Percentiles rank a stretch among this genome's conserved stretches.
Evolutionary conservation across 2,888 invertebrate species (phyloP).

Genomic region (Volucella bombylans): DNA sequence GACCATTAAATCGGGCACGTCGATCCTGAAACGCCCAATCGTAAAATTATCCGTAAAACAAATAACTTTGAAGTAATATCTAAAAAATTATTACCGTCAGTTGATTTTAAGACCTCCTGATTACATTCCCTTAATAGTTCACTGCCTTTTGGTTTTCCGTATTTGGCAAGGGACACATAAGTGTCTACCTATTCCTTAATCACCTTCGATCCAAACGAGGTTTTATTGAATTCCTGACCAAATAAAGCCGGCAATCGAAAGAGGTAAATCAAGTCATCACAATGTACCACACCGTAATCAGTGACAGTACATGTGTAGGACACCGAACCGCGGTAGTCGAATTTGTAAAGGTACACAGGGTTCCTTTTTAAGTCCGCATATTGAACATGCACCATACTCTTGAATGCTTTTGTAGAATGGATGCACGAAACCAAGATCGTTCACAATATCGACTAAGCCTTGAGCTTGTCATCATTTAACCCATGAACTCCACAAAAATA

Average conservation of each 20-base stretch:
- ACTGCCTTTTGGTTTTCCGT: constrained; percentile 78
- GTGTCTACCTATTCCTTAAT: constrained; percentile 81
- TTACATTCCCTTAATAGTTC: constrained; percentile 47
- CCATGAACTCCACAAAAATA: constrained; percentile 78
- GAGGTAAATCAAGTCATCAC: constrained; percentile 84
- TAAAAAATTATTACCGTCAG: constrained; percentile 33
- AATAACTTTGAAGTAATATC: no score
- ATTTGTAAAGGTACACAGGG: constrained; percentile 83
- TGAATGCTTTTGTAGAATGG: constrained; percentile 81
- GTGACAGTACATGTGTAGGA: constrained; percentile 81
- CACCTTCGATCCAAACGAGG: constrained; percentile 80
- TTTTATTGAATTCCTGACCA: constrained; percentile 78
- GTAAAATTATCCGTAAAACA: no score
- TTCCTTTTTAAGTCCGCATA: constrained; percentile 75
- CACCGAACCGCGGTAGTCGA: constrained; percentile 82
- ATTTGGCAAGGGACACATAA: constrained; percentile 83
- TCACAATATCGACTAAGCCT: constrained; percentile 80
- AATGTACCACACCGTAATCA: constrained; percentile 82
- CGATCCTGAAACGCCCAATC: no score
- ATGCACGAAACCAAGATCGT: constrained; percentile 83
- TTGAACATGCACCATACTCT: constrained; percentile 75
- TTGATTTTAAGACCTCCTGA: constrained; percentile 70
- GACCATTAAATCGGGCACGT: no score
- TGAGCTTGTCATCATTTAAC: constrained; percentile 77
- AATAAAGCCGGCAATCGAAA: constrained; percentile 83